Evolutionary conservation across 1,140 invertebrate species (phyloP), one percentile per base, ranked within the genome.

Genomic region (Micrasema longulum): DNA sequence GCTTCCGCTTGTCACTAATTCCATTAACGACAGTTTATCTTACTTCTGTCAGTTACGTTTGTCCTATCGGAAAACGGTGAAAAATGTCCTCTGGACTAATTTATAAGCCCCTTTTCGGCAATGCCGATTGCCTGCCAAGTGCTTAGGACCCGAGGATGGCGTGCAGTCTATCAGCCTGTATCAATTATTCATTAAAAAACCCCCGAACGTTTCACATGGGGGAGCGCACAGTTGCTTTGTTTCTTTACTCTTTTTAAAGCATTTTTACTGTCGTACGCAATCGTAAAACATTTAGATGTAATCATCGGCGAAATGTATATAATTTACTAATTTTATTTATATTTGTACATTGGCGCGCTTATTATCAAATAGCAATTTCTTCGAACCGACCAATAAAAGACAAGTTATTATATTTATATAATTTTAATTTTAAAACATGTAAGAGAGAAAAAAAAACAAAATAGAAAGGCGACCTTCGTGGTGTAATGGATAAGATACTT

Each of bases 1-100:
- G 31, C 52, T 68, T 73, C 71, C 71, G 71, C 50, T 73, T 68
- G 64, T 73, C 71, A 68, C 68, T 73, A 73, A 48, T 63, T 26
- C 68, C 55, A 63, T 68, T 62, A 52, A 41, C 55, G 48, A 16
- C 36, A 23, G 38, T 64, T 64, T 64, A 64, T 64, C 60, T 64
- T 64, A 47, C 41, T 31, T 68, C 71, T 68, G 65, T 12, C 53
- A 43, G 41, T 23, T 62, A 60, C 35, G 20, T 53, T 72, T 57
- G 55, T 41, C 55, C 16, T 62, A 14, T 52, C 35, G 55, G n/a
- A 60, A 67, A 57, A 41, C 7, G 41, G 14, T 35, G 18, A 9
- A 69, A 62, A 69, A 69, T 38, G 36, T 60, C 31, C 26, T 62
- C 55, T 31, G 22, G 22, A 10, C 14, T 16, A 62, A 50, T 69